Evolutionary conservation across 1,140 invertebrate species (phyloP).

Genomic region (Drosophila funebris): DNA sequence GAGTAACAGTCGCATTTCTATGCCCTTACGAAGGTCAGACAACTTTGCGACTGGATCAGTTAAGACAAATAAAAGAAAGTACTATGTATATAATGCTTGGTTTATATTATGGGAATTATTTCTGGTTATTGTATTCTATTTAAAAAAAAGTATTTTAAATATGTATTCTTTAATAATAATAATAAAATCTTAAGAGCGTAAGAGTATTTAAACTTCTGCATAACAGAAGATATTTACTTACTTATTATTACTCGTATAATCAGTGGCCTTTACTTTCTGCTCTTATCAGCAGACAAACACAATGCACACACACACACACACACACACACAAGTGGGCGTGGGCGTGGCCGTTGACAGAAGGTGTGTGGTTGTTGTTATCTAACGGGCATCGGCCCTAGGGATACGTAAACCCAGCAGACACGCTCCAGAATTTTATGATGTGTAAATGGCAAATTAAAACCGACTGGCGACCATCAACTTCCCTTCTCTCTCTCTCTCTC

Average conservation of each 20-base stretch:
- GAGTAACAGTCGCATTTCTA: neutral
- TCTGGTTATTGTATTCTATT: no score
- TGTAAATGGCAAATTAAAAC: constrained; percentile 55
- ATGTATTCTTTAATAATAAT: no score
- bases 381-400: neutral
- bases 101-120: no score
- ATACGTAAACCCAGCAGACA: neutral
- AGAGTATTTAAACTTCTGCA: neutral
- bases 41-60: no score
- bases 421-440: constrained; percentile 47
- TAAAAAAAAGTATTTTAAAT: no score
- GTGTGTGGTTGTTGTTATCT: constrained; percentile 27
- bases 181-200: no score
- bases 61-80: no score
- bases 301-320: neutral
- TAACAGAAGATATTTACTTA: neutral
- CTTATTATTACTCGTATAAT: neutral
- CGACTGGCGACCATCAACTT: constrained; percentile 18
- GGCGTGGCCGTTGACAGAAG: neutral
- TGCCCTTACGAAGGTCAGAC: neutral
- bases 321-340: neutral
- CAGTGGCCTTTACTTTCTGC: neutral
- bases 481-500: neutral
- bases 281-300: constrained; percentile 1
- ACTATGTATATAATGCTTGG: no score